phyloP scores from a whole-genome alignment of 2,797 vertebrate genomes.

The Mormyrus proboscirostris region DNA sequence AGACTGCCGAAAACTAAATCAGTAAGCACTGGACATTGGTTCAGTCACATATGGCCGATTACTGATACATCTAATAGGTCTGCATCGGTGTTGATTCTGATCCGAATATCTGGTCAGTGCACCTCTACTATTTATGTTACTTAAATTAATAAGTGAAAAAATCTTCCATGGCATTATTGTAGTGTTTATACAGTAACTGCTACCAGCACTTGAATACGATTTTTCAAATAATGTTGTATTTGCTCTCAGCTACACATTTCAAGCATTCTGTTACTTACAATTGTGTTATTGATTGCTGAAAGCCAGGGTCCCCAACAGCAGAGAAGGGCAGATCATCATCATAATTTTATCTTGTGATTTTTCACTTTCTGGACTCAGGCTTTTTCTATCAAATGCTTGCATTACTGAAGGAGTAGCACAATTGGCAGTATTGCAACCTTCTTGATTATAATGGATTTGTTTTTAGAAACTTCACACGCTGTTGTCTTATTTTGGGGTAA shows the following conservation, averaged over 20 bases:
- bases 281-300: background rate
- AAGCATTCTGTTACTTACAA: background rate
- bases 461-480: background rate
- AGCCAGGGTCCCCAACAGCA: background rate
- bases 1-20: background rate
- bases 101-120: no score
- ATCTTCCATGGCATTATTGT: background rate
- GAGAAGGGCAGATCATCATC: background rate
- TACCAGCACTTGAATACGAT: background rate
- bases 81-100: background rate
- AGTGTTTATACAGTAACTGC: background rate
- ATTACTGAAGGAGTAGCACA: background rate
- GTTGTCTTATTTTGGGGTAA: background rate
- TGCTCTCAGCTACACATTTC: background rate
- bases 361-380: background rate
- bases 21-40: background rate
- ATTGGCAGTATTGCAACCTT: background rate
- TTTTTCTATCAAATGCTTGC: background rate
- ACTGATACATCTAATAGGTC: background rate
- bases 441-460: background rate
- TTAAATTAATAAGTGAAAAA: background rate
- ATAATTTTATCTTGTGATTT: background rate
- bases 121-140: background rate
- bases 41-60: background rate
- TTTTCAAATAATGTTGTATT: background rate